Conservation (phyloP, 1,140 invertebrate genomes). For the Nebria ingens region DNA sequence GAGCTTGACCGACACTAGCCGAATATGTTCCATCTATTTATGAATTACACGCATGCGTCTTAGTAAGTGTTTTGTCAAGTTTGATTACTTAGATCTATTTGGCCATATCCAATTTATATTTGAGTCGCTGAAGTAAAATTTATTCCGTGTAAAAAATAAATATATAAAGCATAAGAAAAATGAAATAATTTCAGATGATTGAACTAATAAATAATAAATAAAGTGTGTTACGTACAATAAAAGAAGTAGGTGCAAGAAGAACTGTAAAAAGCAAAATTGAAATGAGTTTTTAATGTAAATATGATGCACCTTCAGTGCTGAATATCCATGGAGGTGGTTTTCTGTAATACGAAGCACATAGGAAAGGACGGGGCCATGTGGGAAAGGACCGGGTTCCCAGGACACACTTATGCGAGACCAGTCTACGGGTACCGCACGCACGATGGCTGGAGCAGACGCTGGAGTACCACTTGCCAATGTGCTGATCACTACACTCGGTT, state of each 20-base stretch:
- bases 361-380: conserved; percentile 77
- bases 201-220: too few species aligned
- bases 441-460: conserved; percentile 56
- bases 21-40: too few species aligned
- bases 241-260: too few species aligned
- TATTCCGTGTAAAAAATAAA: too few species aligned
- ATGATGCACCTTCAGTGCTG: conserved; percentile 49
- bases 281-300: not conserved
- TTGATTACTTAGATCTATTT: too few species aligned
- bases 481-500: conserved; percentile 67
- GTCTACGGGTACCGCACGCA: conserved; percentile 69
- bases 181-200: too few species aligned
- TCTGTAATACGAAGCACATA: conserved; percentile 64
- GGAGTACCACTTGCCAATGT: conserved; percentile 64
- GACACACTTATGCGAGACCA: conserved; percentile 72
- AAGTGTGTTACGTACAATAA: conserved; percentile 9
- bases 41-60: too few species aligned
- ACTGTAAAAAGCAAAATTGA: not conserved
- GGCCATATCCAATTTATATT: too few species aligned
- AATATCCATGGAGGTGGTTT: conserved; percentile 44
- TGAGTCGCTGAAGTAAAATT: too few species aligned
- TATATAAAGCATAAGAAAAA: too few species aligned
- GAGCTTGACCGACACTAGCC: too few species aligned
- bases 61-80: too few species aligned
- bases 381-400: conserved; percentile 77